phyloP scores from a whole-genome alignment of 2,888 invertebrate genomes.

The Scelioninae gen. 1 region DNA sequence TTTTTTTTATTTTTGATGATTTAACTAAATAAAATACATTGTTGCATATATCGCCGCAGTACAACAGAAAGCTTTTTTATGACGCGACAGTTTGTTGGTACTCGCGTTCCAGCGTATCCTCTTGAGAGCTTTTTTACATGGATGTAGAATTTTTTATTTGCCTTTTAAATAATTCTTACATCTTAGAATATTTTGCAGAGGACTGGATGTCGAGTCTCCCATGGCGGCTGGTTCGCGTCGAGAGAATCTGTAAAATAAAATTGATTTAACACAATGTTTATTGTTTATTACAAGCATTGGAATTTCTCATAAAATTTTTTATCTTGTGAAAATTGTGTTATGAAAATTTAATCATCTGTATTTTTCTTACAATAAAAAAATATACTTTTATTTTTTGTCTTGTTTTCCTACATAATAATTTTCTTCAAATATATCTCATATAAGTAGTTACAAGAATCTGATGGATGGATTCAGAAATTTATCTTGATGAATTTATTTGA shows the following conservation, averaged over 20 bases:
- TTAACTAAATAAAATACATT: constrained; percentile 55
- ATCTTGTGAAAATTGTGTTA: constrained; percentile 4
- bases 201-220: constrained; percentile 8
- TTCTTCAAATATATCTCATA: neutral
- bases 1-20: constrained; percentile 43
- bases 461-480: neutral
- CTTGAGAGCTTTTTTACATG: constrained; percentile 46
- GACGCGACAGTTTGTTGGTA: constrained; percentile 48
- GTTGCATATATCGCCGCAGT: constrained; percentile 56
- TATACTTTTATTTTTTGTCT: neutral
- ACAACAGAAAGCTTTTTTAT: constrained; percentile 48
- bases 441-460: neutral
- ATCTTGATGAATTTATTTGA: constrained; percentile 4
- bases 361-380: neutral
- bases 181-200: constrained; percentile 20
- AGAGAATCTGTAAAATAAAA: constrained; percentile 41
- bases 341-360: neutral
- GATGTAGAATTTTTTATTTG: constrained; percentile 29
- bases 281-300: neutral
- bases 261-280: constrained; percentile 22
- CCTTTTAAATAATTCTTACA: constrained; percentile 39
- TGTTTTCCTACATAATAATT: neutral
- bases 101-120: constrained; percentile 42
- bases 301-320: neutral
- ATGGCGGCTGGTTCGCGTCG: constrained; percentile 19